These are phyloP conservation scores for Nymphalis polychloros DNA, from an alignment of 2,888 invertebrate genomes.

Conservation along the genomic window DNA sequence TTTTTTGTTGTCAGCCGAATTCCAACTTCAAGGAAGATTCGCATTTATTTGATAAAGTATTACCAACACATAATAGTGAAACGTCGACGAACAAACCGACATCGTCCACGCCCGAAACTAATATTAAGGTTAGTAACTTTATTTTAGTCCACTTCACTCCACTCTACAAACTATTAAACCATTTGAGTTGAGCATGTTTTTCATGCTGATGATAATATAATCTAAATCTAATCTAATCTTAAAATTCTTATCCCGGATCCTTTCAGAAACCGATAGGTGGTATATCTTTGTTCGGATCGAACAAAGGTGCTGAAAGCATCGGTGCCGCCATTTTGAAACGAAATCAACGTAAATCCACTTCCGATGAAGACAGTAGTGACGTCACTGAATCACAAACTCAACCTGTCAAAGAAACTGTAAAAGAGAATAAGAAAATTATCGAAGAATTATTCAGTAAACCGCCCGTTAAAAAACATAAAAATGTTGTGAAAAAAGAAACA, in stretches of 20 bases:
- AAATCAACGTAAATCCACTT: conserved; percentile 57
- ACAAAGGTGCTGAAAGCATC: conserved; percentile 64
- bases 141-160: neutral
- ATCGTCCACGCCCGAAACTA: neutral
- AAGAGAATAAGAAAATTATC: conserved; percentile 56
- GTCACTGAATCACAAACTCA: conserved; percentile 24
- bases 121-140: conserved; percentile 6
- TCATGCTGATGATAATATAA: no score
- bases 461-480: conserved; percentile 38
- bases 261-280: conserved; percentile 83
- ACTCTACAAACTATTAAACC: neutral
- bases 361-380: conserved; percentile 56
- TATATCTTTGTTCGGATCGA: conserved; percentile 80
- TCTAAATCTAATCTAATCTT: no score
- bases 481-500: conserved; percentile 35
- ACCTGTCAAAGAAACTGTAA: conserved; percentile 26
- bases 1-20: conserved; percentile 19
- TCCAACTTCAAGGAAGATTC: conserved; percentile 36
- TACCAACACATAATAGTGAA: conserved; percentile 45
- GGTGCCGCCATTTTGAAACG: conserved; percentile 70
- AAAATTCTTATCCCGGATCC: neutral
- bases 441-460: conserved; percentile 67
- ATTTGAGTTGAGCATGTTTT: no score
- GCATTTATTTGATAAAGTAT: conserved; percentile 49
- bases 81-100: conserved; percentile 14